Conservation (phyloP, 1,140 invertebrate genomes). For the Aphaenogaster floridana region DNA sequence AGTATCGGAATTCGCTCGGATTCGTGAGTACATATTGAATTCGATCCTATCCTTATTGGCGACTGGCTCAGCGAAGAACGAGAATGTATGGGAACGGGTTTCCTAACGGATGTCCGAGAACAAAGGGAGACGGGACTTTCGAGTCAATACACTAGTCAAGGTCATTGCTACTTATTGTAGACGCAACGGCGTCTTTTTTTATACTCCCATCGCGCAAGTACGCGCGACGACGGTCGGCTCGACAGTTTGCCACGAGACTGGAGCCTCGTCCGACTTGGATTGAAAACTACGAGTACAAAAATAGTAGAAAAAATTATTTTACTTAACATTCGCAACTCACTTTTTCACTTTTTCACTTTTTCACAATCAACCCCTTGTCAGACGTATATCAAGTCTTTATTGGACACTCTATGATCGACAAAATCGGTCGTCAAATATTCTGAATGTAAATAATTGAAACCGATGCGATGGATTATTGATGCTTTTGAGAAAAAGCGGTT, state of each 20-base stretch:
- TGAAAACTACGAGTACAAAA: neutral
- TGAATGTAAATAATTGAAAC: neutral
- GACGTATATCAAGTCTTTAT: neutral
- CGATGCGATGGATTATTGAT: neutral
- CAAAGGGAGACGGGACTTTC: constrained; percentile 71
- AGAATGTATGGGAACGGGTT: constrained; percentile 64
- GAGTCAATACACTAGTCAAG: constrained; percentile 77
- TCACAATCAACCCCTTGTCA: neutral
- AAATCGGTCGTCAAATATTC: neutral
- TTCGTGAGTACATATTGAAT: constrained; percentile 4
- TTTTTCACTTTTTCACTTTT: neutral
- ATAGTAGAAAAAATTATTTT: no score
- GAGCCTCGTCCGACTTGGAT: neutral
- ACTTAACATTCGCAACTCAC: no score
- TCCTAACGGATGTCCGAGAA: constrained; percentile 72
- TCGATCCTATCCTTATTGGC: neutral
- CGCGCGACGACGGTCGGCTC: constrained; percentile 1
- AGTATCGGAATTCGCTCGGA: constrained; percentile 21
- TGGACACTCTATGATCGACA: neutral
- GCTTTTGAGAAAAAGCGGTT: neutral
- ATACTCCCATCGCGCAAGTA: neutral
- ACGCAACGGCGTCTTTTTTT: constrained; percentile 56
- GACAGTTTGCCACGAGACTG: neutral
- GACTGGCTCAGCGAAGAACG: constrained; percentile 10
- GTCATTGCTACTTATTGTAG: constrained; percentile 74